These are phyloP conservation scores for Lophotis ruficrista DNA, from an alignment of 2,113 vertebrate species.

Conservation along the genomic window DNA sequence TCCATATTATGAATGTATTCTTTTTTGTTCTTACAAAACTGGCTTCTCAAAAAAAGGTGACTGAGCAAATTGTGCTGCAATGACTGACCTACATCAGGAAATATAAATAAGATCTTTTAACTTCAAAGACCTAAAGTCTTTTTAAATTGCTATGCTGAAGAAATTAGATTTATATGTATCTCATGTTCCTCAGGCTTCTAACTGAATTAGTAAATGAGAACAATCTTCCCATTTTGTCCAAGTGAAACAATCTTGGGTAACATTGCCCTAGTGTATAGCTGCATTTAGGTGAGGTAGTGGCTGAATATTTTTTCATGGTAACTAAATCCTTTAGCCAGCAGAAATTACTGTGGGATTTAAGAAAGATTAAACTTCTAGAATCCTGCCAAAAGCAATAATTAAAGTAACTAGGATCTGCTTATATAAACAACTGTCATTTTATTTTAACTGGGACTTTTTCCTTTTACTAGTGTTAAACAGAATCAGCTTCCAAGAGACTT, in stretches of 20 bases:
- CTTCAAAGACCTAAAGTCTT: not conserved
- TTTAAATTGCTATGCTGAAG: not conserved
- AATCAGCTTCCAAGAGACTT: constrained; percentile 23
- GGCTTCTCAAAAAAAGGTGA: not conserved
- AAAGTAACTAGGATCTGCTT: constrained; percentile 66
- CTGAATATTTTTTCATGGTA: constrained; percentile 52
- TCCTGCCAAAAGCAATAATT: constrained; percentile 74
- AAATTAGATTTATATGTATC: constrained; percentile 47
- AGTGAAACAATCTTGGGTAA: constrained; percentile 20
- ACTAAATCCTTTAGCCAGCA: constrained; percentile 59
- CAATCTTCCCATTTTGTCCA: constrained; percentile 31
- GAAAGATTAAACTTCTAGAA: constrained; percentile 68
- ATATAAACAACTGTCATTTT: constrained; percentile 68
- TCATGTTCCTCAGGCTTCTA: constrained; percentile 45
- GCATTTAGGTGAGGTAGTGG: constrained; percentile 24
- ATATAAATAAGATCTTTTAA: constrained; percentile 25
- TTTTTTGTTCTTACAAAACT: not conserved
- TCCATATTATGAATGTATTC: not conserved
- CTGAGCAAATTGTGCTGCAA: constrained; percentile 12
- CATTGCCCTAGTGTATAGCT: not conserved
- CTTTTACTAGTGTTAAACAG: constrained; percentile 59
- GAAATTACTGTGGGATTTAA: constrained; percentile 60
- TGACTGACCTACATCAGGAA: not conserved
- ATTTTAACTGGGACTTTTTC: constrained; percentile 60
- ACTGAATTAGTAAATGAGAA: constrained; percentile 55